These are phyloP conservation scores for Pterostichus niger DNA, from an alignment of 2,888 invertebrate genomes.

Conservation along the genomic window DNA sequence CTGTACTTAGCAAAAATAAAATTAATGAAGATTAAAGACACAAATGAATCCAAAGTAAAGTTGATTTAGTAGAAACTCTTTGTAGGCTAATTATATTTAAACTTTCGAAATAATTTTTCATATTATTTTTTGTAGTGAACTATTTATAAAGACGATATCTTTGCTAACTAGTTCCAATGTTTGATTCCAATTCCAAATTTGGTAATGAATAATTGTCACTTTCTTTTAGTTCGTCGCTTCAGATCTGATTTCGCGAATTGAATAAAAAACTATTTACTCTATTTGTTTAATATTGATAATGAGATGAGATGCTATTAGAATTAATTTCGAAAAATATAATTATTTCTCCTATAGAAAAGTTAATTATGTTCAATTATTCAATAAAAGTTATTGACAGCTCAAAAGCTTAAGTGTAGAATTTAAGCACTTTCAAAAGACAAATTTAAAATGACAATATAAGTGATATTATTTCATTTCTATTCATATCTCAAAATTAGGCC, in stretches of 20 bases:
- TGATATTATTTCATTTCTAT: neutral
- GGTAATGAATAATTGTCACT: conserved; percentile 40
- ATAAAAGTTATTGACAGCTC: conserved; percentile 27
- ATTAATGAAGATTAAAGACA: conserved; percentile 29
- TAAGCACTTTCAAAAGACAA: conserved; percentile 14
- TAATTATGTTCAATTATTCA: conserved; percentile 35
- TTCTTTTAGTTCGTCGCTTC: neutral
- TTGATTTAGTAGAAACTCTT: conserved; percentile 48
- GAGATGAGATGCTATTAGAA: neutral
- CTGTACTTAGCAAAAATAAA: conserved; percentile 15
- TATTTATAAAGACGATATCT: conserved; percentile 24
- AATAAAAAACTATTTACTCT: conserved; percentile 24
- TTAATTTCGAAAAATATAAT: conserved; percentile 41
- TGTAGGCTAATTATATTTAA: conserved; percentile 48
- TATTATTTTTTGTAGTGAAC: neutral
- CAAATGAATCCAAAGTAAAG: conserved; percentile 2
- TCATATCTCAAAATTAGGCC: too few relatives aligned
- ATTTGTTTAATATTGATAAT: conserved; percentile 43
- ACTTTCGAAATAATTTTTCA: conserved; percentile 48
- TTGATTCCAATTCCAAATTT: conserved; percentile 41
- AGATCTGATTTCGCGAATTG: conserved; percentile 17
- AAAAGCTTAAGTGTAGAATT: neutral
- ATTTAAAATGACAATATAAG: neutral
- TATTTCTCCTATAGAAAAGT: conserved; percentile 30
- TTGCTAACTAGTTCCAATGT: conserved; percentile 17